Evolutionary conservation across 2,888 invertebrate genomes (phyloP).

Genomic region (Venusia cambrica): DNA sequence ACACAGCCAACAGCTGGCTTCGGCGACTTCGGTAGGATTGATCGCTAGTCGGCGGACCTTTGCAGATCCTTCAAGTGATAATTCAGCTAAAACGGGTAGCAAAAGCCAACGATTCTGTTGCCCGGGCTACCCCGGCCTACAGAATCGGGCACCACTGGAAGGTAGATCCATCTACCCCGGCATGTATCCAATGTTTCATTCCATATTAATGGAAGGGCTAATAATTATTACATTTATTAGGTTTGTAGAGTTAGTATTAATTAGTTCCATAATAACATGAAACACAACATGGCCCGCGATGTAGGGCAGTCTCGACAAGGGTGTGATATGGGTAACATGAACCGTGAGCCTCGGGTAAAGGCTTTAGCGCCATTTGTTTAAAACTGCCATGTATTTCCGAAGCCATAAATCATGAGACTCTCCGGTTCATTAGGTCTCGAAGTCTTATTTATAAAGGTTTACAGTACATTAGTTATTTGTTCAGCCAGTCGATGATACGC

Average conservation of each 20-base stretch:
- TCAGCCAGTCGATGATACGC: constrained; percentile 15
- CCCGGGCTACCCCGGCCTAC: no score
- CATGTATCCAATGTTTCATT: no score
- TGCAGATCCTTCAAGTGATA: no score
- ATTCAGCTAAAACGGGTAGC: no score
- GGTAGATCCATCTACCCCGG: no score
- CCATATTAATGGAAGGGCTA: constrained; percentile 8
- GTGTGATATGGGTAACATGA: constrained; percentile 45
- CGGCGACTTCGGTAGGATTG: no score
- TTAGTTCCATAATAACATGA: constrained; percentile 20
- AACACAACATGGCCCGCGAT: constrained; percentile 13
- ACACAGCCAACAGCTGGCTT: no score
- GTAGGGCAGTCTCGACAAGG: constrained; percentile 38
- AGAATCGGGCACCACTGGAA: no score
- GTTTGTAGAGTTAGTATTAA: constrained; percentile 17
- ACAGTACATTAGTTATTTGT: constrained; percentile 22
- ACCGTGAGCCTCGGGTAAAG: constrained; percentile 2
- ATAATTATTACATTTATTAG: no score
- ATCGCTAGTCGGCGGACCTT: no score
- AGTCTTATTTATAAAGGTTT: constrained; percentile 19
- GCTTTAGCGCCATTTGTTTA: constrained; percentile 5
- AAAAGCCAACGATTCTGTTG: no score
- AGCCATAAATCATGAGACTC: constrained; percentile 24
- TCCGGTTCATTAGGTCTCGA: constrained; percentile 14
- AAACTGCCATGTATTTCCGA: constrained; percentile 6